Percentiles rank a stretch among this genome's conserved stretches.
These are phyloP conservation scores for Stomatorhinus walkeri DNA, from an alignment of 2,797 vertebrate genomes.

Conservation along the genomic window DNA sequence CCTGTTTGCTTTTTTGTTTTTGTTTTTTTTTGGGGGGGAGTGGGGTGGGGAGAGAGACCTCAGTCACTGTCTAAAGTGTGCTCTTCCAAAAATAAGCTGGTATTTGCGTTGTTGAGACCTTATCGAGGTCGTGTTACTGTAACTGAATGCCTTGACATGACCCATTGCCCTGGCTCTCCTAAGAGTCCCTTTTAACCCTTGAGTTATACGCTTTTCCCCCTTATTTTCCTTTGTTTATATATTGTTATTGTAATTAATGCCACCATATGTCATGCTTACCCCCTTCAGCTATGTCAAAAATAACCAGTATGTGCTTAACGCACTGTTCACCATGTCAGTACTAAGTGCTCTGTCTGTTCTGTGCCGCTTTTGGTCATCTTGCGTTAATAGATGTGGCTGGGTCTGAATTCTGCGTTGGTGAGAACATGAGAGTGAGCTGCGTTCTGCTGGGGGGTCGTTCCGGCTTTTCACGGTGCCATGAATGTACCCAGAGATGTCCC, in stretches of 20 bases:
- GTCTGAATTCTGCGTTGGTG: not conserved
- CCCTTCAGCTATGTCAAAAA: not conserved
- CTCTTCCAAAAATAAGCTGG: not conserved
- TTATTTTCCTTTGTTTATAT: not conserved
- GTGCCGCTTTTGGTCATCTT: not conserved
- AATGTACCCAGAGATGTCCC: not conserved
- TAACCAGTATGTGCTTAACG: not conserved
- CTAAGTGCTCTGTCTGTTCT: not conserved
- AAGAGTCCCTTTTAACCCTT: not conserved
- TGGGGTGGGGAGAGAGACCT: not conserved
- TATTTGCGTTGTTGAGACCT: not conserved
- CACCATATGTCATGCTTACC: not conserved
- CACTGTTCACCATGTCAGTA: not conserved
- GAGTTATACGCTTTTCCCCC: not conserved
- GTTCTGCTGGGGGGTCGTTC: not conserved
- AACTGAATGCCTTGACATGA: not conserved
- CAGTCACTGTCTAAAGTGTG: conserved; percentile 2
- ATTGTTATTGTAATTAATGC: not conserved
- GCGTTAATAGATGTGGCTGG: not conserved
- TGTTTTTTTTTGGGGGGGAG: not conserved
- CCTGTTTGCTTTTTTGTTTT: not conserved
- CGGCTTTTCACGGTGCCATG: not conserved
- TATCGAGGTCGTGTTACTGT: not conserved
- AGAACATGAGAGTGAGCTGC: not conserved
- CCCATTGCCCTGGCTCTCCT: not conserved